Conservation (phyloP, 2,113 vertebrate genomes). For the Ploceus nigricollis region DNA sequence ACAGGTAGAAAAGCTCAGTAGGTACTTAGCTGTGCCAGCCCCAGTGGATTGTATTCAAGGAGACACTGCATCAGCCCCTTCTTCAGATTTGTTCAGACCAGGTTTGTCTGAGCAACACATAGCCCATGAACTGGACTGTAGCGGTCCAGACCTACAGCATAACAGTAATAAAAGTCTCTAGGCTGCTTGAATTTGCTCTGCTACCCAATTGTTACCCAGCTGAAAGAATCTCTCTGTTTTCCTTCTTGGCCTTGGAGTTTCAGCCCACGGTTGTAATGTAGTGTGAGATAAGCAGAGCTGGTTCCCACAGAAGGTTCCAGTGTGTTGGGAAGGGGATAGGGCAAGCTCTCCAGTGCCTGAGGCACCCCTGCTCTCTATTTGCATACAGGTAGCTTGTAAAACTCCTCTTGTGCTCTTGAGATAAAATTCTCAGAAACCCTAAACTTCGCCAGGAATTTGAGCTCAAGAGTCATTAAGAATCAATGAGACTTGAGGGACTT, state of each 20-base stretch:
- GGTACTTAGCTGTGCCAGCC: neutral
- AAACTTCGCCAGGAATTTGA: neutral
- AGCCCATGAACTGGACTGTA: neutral
- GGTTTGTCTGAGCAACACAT: neutral
- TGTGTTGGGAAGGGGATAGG: neutral
- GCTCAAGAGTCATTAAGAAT: neutral
- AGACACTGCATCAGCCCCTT: neutral
- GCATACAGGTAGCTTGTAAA: neutral
- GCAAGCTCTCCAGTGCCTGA: neutral
- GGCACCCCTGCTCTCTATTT: neutral
- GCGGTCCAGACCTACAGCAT: neutral
- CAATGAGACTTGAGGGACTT: neutral
- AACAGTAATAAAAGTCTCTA: neutral
- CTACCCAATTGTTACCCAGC: neutral
- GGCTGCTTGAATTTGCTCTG: neutral
- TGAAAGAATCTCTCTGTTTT: neutral
- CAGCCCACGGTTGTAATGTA: neutral
- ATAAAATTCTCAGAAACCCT: neutral
- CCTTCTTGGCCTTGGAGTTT: neutral
- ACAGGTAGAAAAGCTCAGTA: neutral
- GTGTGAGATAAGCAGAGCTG: neutral
- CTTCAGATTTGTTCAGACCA: neutral
- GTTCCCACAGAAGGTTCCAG: neutral
- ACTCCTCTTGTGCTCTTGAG: neutral
- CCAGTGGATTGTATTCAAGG: neutral